Base-by-base conservation (phyloP, 2,888 invertebrate species). In the Pedicia rivosa region DNA sequence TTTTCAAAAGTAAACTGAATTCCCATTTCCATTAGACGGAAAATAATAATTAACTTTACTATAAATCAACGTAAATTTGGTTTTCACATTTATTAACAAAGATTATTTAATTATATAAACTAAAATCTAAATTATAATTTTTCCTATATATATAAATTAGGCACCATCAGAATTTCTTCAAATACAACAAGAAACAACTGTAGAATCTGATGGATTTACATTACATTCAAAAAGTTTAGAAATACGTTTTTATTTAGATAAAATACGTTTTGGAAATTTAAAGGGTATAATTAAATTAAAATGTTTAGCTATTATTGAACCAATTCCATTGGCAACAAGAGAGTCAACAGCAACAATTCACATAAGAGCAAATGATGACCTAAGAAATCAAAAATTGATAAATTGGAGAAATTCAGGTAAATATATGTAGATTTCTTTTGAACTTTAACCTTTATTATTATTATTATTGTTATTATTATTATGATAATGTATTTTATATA, bases 301-400 rank as follows among this genome's bases (percentile, higher is more conserved):
- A 46, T 61, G 61, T 47, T 54, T 59, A 16, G 58, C 61, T 43
- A 59, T 61, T 50, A 60, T 61, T 47, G 57, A 57, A 42, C 55
- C 55, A 45, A 57, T 57, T 39, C 54, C 59, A 28, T 51, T 53
- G 35, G 43, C 57, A 32, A 47, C 50, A 30, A 56, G 57, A 22
- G 59, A 59, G 40, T 53, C 53, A 17, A 45, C 53, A 17, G 48
- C 56, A 10, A 56, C 50, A 43, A 57, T 60, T 14, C 42, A 49
- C 35, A 48, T 60, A 12, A 49, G 53, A 40, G 54, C 55, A 34
- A 52, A 51, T 32, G 57, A 59, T 43, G 58, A 59, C 45, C 48
- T 59, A 42, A 56, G 55, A 47, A 59, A 59, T 51, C 59, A 58
- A 44, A 60, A 59, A 54, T 47, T 60, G 44, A 50, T 57, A 34